Percentiles rank a stretch among this genome's conserved stretches.
These are phyloP conservation scores for Tricholaema leucomelas DNA, from an alignment of 2,113 vertebrate genomes.

Conservation along the genomic window DNA sequence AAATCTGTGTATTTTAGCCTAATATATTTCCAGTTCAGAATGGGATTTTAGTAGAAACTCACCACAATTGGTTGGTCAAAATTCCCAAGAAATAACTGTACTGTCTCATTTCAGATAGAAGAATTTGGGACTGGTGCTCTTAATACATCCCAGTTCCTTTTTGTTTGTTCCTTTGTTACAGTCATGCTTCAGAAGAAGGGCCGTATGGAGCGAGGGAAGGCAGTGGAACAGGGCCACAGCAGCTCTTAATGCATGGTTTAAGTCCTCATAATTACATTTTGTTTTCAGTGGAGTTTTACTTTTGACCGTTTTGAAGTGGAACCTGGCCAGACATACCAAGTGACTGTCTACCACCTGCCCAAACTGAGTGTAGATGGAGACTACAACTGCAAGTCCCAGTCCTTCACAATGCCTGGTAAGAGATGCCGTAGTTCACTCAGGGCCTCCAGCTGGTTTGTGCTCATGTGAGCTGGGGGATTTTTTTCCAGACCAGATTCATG, in stretches of 20 bases:
- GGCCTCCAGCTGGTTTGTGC: not conserved
- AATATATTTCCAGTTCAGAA: not conserved
- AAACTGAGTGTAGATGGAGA: conserved; percentile 70
- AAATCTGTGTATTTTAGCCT: not conserved
- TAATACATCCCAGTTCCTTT: not conserved
- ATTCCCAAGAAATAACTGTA: not conserved
- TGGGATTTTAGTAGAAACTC: not conserved
- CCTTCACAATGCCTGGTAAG: conserved; percentile 73
- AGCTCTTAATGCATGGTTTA: not conserved
- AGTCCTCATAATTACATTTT: not conserved
- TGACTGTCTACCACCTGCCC: conserved; percentile 80
- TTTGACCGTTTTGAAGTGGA: conserved; percentile 79
- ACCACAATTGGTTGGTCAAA: not conserved
- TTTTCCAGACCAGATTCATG: not conserved
- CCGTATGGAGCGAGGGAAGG: not conserved
- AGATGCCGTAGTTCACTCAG: not conserved
- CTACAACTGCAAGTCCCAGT: conserved; percentile 60
- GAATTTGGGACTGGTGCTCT: not conserved
- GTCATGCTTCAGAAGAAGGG: not conserved
- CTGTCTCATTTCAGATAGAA: not conserved
- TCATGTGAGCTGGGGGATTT: not conserved
- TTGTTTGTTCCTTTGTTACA: not conserved
- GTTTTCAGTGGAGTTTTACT: conserved; percentile 78
- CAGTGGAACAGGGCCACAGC: not conserved
- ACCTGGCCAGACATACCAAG: conserved; percentile 74